Evolutionary conservation across 2,888 invertebrate genomes (phyloP).

Genomic region (Plagiodera versicolora): DNA sequence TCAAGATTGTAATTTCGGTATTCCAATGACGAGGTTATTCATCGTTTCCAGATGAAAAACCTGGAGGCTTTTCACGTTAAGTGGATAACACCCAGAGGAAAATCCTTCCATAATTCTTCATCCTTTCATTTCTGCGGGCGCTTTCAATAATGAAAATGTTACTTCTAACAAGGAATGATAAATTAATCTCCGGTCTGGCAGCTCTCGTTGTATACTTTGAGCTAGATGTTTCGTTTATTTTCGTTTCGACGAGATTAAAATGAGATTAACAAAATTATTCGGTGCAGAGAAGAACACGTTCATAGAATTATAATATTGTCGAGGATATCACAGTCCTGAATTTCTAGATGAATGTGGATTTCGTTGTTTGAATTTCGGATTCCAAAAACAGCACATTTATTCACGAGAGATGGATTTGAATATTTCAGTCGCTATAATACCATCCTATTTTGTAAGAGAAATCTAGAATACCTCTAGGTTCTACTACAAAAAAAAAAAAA

Average conservation of each 20-base stretch:
- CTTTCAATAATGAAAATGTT: background rate
- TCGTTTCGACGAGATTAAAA: background rate
- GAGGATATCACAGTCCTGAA: background rate
- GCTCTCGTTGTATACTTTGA: background rate
- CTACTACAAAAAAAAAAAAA: too few species aligned
- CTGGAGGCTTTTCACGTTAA: background rate
- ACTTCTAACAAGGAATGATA: background rate
- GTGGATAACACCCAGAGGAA: background rate
- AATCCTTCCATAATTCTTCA: background rate
- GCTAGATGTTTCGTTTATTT: background rate
- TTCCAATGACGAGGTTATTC: background rate
- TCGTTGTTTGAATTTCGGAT: too few species aligned
- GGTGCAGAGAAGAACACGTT: background rate
- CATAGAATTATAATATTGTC: background rate
- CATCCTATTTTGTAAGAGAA: too few species aligned
- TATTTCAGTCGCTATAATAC: too few species aligned
- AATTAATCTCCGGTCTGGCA: background rate
- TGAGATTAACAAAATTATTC: background rate
- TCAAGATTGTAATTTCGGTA: background rate
- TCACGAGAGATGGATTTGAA: too few species aligned
- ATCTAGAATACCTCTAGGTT: too few species aligned
- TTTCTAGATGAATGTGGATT: too few species aligned
- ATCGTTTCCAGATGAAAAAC: background rate
- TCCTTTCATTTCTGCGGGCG: background rate
- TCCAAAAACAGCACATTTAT: too few species aligned